Base-by-base conservation (phyloP, 2,888 invertebrate species). In the Caradrina kadenii region DNA sequence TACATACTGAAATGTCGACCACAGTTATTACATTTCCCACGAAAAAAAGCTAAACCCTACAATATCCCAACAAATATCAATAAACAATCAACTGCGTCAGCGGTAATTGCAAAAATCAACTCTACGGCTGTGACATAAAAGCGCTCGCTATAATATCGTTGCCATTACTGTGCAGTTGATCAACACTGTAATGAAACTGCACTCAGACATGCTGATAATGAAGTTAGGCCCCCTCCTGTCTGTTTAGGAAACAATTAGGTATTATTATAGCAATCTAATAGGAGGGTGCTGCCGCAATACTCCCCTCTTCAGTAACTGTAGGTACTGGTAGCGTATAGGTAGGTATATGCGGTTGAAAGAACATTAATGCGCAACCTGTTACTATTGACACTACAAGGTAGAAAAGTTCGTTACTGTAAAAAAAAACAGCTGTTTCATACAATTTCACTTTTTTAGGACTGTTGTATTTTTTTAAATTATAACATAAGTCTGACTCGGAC, bases 171-270 rank as follows among this genome's bases (percentile, higher is more conserved):
- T 31, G 7, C 31, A 31, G 35, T 35, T 35, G 35, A 75, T 55
- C 50, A 45, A 74, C 31, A 66, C 62, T 73, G 64, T 72, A 82
- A 83, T 85, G 81, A 84, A 81, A 81, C 81, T 83, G 83, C 86
- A 84, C 85, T 86, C 86, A 80, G 77, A 80, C 85, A 79, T 60
- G 63, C 67, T 62, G 64, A 67, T 92, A 93, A 93, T 88, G 87
- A 89, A 91, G 90, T 92, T 93, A 93, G 86, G 86, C 35, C 87
- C 91, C 90, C 90, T 86, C 82, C 93, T 93, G 94, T 94, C 94
- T 93, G 94, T 94, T 94, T 93, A 90, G 93, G 89, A 90, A 93
- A 92, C 94, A 94, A 94, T 94, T 94, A 94, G 93, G 91, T 89
- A 91, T 92, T 91, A 93, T 93, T 93, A 92, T 89, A 89, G 89